A percentile compares a stretch with the other conserved stretches of the same genome.
These are phyloP conservation scores for Ageneiosus marmoratus DNA, from an alignment of 2,113 vertebrate species.

Conservation along the genomic window DNA sequence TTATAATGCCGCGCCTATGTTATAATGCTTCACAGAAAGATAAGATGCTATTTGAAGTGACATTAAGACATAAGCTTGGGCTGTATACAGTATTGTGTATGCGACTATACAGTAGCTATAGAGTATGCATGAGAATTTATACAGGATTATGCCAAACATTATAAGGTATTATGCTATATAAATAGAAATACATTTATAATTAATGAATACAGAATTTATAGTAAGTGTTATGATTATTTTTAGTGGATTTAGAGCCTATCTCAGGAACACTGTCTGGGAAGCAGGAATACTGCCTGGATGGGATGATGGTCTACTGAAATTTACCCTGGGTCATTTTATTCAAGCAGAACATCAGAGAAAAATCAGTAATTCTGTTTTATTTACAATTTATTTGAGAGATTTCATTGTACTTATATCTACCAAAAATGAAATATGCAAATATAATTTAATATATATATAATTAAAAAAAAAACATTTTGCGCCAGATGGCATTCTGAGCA, in stretches of 20 bases:
- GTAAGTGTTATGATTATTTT: background rate
- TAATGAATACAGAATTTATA: background rate
- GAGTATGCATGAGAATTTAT: background rate
- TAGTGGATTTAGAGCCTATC: background rate
- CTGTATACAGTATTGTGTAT: background rate
- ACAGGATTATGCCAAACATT: background rate
- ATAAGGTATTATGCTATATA: background rate
- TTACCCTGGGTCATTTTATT: background rate
- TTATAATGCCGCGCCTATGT: background rate
- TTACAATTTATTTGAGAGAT: conserved; percentile 8
- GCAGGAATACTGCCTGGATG: background rate
- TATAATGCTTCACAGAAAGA: background rate
- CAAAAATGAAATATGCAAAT: background rate
- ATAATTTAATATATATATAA: background rate
- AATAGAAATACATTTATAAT: background rate
- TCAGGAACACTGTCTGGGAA: background rate
- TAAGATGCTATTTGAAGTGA: background rate
- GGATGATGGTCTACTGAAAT: background rate
- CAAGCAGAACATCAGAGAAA: background rate
- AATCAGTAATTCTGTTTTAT: background rate
- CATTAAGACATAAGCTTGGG: background rate
- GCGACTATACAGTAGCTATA: too few relatives aligned
- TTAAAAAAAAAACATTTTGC: background rate
- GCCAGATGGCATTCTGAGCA: background rate
- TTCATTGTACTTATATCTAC: too few relatives aligned